Percentiles rank a stretch among this genome's conserved stretches.
These are phyloP conservation scores for Troides aeacus DNA, from an alignment of 2,888 invertebrate species.

Conservation along the genomic window DNA sequence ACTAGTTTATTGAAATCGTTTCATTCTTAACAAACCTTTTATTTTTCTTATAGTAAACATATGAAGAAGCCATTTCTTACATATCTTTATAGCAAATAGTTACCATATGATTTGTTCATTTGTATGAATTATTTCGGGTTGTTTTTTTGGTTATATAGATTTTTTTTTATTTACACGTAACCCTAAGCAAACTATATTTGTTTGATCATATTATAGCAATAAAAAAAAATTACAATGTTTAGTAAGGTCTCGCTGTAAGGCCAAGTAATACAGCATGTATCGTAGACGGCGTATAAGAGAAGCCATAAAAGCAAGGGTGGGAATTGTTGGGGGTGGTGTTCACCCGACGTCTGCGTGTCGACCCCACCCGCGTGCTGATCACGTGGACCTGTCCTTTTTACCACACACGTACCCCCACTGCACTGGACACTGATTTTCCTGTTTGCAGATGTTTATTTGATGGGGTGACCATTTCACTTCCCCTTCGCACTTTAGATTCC, in stretches of 20 bases:
- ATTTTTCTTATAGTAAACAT: too few relatives aligned
- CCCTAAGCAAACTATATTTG: too few relatives aligned
- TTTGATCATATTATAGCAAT: too few relatives aligned
- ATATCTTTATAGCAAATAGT: too few relatives aligned
- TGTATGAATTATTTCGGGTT: too few relatives aligned
- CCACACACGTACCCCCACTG: background rate
- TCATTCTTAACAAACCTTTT: too few relatives aligned
- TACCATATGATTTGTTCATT: too few relatives aligned
- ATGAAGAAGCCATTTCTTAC: too few relatives aligned
- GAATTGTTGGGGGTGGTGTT: slow-evolving; percentile 33
- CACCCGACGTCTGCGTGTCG: slow-evolving; percentile 26
- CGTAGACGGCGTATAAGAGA: slow-evolving; percentile 26
- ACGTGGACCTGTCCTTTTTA: slow-evolving; percentile 34
- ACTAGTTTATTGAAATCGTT: too few relatives aligned
- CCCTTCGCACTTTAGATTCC: background rate
- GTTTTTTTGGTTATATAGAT: too few relatives aligned
- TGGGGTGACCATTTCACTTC: background rate
- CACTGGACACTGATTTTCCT: slow-evolving; percentile 17
- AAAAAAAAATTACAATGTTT: too few relatives aligned
- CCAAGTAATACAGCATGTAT: slow-evolving; percentile 7
- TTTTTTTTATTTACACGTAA: too few relatives aligned
- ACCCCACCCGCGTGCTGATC: slow-evolving; percentile 35
- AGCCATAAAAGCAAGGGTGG: slow-evolving; percentile 34
- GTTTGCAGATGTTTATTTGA: background rate
- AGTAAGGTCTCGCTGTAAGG: slow-evolving; percentile 4